Percentiles rank a stretch among this genome's conserved stretches.
These are phyloP conservation scores for Sycophila sp. DNA, from an alignment of 1,140 invertebrate genomes.

Conservation along the genomic window DNA sequence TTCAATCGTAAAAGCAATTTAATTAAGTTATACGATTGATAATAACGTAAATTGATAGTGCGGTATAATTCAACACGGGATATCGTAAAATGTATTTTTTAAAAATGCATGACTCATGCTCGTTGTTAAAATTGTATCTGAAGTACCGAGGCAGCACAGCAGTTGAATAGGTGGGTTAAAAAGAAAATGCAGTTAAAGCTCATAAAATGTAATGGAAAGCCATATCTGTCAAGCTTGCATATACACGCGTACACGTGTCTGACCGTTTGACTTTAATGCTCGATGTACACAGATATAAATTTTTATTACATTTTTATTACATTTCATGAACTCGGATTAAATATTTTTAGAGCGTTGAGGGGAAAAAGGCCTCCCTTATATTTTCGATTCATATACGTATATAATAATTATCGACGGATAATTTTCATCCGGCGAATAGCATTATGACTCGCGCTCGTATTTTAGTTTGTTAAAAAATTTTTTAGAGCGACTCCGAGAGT, in stretches of 20 bases:
- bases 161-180: constrained; percentile 4
- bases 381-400: too few relatives aligned
- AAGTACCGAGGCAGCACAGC: background rate
- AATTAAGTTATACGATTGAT: background rate
- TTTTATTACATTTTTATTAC: constrained; percentile 23
- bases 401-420: too few relatives aligned
- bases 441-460: too few relatives aligned
- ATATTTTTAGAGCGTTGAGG: too few relatives aligned
- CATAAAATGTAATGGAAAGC: constrained; percentile 34
- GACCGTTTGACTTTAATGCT: constrained; percentile 19
- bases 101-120: constrained; percentile 2
- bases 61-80: too few relatives aligned
- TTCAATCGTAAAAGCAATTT: background rate
- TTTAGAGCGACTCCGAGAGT: too few relatives aligned
- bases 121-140: background rate
- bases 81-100: too few relatives aligned
- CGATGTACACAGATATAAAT: constrained; percentile 11
- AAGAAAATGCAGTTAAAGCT: constrained; percentile 26
- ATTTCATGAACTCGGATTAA: constrained; percentile 18
- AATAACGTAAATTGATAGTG: too few relatives aligned
- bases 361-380: too few relatives aligned
- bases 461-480: too few relatives aligned
- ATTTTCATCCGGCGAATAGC: too few relatives aligned
- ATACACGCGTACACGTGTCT: background rate
- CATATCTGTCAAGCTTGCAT: background rate